Base-by-base conservation (phyloP, 2,113 vertebrate species). In the Nycticorax nycticorax region DNA sequence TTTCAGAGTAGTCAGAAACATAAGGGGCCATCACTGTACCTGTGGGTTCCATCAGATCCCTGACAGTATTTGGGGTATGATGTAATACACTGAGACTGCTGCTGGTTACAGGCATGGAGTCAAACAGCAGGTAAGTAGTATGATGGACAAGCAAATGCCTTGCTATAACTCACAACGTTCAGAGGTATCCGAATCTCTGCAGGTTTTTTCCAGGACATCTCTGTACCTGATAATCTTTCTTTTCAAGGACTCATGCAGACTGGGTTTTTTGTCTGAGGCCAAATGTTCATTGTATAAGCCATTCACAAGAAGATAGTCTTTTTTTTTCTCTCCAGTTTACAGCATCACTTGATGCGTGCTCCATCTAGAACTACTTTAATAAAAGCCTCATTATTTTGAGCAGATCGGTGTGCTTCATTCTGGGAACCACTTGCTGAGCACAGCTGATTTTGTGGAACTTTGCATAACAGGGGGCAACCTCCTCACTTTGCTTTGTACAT, bases 1-100 rank as follows among this genome's bases (percentile, higher is more conserved):
- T 95, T 72, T 68, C 86, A 71, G 63, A 43, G 19, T 33, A 86
- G 92, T 78, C 77, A 93, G 66, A 79, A 96, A 95, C 37, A 26
- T 16, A 24, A 57, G 37, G 16, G 92, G 43, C 48, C 14, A 3
- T 74, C 85, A 74, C 88, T 24, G 22, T 52, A 37, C 35, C 89
- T 50, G n/a, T 18, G 41, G 56, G 56, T 78, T 75, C 84, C 50
- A 32, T 48, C 78, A 80, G 66, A 67, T 68, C 55, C 72, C 66
- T 1, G 4, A 7, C 1, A 60, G 12, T 24, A 16, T 72, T 84
- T 85, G 82, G 52, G 77, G 66, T 84, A 3, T 37, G 62, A 84
- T 41, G 26, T 22, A 81, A 37, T 22, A 37, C 17, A 22, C 45
- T n/a, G 22, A 66, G 69, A 69, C 39, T 66, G 53, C 74, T 81